Base-by-base conservation (phyloP, 1,140 invertebrate species). In the Portunus trituberculatus region DNA sequence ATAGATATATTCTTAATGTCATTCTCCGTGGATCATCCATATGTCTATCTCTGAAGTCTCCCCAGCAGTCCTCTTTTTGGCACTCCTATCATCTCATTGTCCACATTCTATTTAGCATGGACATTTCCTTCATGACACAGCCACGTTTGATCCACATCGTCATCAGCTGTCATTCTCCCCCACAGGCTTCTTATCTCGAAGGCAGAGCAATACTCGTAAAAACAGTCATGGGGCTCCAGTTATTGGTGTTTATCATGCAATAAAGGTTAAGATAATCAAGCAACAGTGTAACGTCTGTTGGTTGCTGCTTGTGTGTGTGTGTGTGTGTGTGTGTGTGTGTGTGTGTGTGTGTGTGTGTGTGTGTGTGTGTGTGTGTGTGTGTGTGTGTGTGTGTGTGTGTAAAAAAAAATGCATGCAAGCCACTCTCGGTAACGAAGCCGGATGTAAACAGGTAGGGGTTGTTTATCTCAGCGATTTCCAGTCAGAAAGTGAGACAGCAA, bases 241-340 rank as follows among this genome's bases (percentile, higher is more conserved):
- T 76, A 76, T 76, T 76, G 67, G 67, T 76, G 67, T 76, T n/a
- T n/a, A 76, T 76, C 67, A 76, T n/a, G 67, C 20, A 76, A 76
- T 76, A 76, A 7, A 76, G 6, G 25, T 7, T 20, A n/a, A 76
- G 20, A 76, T 20, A 0, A 59, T 76, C 20, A 76, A 7, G 67
- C 20, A 76, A 76, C 67, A 59, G 52, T n/a, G 20, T n/a, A n/a
- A n/a, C n/a, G 67, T 7, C 67, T 89, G 14, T 52, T n/a, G 28
- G 46, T 91, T 14, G 45, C 16, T 87, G 86, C 25, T 12, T 32
- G 29, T 31, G 0, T 89, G 39, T 89, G 12, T 89, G 87, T 89
- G 4, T 89, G 87, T 89, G 12, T 20, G 87, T 46, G 39, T 89
- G 10, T 45, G 87, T 20, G 39, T 89, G 87, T 32, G 86, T 87